Base-by-base conservation (phyloP, 2,888 invertebrate genomes). In the Rhyacophila evoluta region DNA sequence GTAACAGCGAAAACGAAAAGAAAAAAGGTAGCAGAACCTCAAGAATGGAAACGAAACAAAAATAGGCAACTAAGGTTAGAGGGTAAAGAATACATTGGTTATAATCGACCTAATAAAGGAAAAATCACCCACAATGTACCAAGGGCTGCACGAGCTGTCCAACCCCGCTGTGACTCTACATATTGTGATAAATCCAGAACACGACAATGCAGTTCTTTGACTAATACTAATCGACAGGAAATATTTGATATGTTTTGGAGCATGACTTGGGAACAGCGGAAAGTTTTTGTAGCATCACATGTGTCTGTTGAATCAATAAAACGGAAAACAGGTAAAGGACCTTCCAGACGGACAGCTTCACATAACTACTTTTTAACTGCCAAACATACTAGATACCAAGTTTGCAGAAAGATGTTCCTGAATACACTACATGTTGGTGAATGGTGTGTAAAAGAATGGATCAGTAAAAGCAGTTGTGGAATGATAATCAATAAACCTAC, bases 1-100 rank as follows among this genome's bases (percentile, higher is more conserved):
- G 19, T 19, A 55, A 55, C 19, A 5, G 12, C 15, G 8, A 55
- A 55, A 25, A 15, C 55, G 15, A 55, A 55, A 55, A 55, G 55
- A 6, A 55, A 55, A 19, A 55, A 55, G 55, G 55, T 55, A 8
- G 55, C 55, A 19, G 55, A 55, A 55, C 55, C 55, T 10, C 55
- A 55, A 55, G 55, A 55, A 25, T 55, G 55, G 55, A 55, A 55
- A 55, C 15, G 55, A 55, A 55, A 55, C 25, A 55, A 55, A 55
- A 55, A 55, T 19, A 55, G 55, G 12, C 55, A 55, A 55, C 55
- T 55, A 2, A 55, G 55, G 55, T 25, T 55, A 25, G 55, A 55
- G 19, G 55, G 55, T 10, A 55, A 55, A 19, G 55, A 55, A 10
- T 55, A 55, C 25, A 55, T 55, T 19, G 55, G 55, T 19, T 55